These are phyloP conservation scores for Benitochromis conjunctus DNA, from an alignment of 2,113 vertebrate genomes.

Conservation along the genomic window DNA sequence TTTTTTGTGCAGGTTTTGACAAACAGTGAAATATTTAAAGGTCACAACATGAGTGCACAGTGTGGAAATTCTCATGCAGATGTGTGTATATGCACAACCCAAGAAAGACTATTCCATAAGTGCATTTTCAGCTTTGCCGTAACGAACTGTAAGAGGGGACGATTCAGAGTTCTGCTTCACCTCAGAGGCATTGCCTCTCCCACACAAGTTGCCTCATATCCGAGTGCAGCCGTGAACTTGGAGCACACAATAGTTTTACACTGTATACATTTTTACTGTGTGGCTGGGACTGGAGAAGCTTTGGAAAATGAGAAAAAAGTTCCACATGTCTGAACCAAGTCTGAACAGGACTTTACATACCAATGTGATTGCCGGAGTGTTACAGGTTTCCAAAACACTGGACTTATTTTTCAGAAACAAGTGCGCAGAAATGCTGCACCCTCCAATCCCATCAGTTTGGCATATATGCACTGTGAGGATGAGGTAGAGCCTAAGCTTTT, in stretches of 20 bases:
- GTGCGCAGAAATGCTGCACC: slow-evolving; percentile 3
- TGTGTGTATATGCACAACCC: neutral
- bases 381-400: slow-evolving; percentile 42
- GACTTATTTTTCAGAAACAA: slow-evolving; percentile 43
- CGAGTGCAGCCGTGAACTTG: neutral
- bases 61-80: neutral
- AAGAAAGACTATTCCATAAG: neutral
- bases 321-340: slow-evolving; percentile 51
- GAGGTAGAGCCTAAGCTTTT: slow-evolving; percentile 20
- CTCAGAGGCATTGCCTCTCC: slow-evolving; percentile 31
- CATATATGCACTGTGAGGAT: slow-evolving; percentile 3
- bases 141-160: neutral
- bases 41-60: neutral
- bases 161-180: slow-evolving; percentile 4
- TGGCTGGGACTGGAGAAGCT: slow-evolving; percentile 31
- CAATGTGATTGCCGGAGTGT: slow-evolving; percentile 51
- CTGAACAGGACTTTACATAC: slow-evolving; percentile 60
- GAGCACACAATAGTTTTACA: slow-evolving; percentile 14
- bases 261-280: slow-evolving; percentile 37
- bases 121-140: slow-evolving; percentile 1
- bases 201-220: slow-evolving; percentile 15
- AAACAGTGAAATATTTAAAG: slow-evolving; percentile 1
- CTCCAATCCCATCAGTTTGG: neutral
- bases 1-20: slow-evolving; percentile 5
- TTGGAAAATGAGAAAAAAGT: slow-evolving; percentile 38